Evolutionary conservation across 2,888 invertebrate genomes (phyloP).

Genomic region (Eristalis intricaria): DNA sequence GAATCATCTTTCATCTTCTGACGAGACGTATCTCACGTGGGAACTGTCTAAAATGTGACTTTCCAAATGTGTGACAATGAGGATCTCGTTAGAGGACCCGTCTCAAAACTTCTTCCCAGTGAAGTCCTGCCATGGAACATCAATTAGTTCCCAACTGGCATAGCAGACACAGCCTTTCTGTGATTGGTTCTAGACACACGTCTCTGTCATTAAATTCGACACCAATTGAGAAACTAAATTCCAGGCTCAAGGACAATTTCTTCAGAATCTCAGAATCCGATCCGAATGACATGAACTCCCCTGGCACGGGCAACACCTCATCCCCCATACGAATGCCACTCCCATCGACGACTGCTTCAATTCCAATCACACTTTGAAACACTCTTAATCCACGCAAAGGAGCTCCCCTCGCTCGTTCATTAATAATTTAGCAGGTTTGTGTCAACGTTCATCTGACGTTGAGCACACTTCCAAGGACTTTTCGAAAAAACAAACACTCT

Average conservation of each 20-base stretch:
- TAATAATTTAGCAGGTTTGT: conserved; percentile 48
- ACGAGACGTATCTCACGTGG: no score
- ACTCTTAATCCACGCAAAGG: conserved; percentile 22
- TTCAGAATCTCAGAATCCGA: neutral
- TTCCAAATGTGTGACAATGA: no score
- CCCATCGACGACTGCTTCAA: conserved; percentile 6
- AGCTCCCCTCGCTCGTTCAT: conserved; percentile 16
- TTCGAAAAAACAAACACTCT: neutral
- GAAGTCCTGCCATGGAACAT: no score
- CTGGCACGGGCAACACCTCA: neutral
- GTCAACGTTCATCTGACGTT: conserved; percentile 21
- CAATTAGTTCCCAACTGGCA: no score
- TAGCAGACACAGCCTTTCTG: no score
- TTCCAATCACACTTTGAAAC: conserved; percentile 52
- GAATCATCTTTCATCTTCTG: no score
- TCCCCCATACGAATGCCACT: neutral
- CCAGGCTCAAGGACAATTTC: neutral
- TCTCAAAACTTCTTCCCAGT: no score
- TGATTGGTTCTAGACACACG: no score
- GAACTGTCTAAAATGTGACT: no score
- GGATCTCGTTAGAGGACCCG: no score
- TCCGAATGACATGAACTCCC: neutral
- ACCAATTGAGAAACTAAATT: neutral
- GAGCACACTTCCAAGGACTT: conserved; percentile 38
- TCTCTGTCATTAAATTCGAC: no score